These are phyloP conservation scores for Manacus vitellinus DNA, from an alignment of 2,113 vertebrate genomes.

Conservation along the genomic window DNA sequence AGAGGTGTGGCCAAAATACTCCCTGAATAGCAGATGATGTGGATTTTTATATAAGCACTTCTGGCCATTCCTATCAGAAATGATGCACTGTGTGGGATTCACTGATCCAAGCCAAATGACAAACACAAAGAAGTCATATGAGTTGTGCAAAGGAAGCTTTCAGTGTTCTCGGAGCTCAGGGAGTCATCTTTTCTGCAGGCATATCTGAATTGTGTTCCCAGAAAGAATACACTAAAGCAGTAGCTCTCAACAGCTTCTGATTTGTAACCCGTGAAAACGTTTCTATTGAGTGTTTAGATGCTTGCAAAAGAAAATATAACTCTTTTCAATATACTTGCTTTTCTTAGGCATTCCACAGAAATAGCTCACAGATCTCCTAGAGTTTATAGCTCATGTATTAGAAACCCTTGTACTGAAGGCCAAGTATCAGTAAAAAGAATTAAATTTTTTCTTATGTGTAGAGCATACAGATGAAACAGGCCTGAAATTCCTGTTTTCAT, in stretches of 20 bases:
- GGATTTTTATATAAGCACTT: constrained; percentile 31
- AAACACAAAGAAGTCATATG: constrained; percentile 55
- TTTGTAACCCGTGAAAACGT: not conserved
- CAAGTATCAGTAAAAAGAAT: not conserved
- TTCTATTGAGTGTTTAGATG: not conserved
- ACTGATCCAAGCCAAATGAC: constrained; percentile 52
- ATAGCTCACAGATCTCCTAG: not conserved
- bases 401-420: not conserved
- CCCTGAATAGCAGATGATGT: not conserved
- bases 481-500: not conserved
- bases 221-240: not conserved
- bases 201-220: not conserved
- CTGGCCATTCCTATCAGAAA: constrained; percentile 28
- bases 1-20: constrained; percentile 9
- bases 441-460: not conserved
- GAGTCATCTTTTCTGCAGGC: not conserved
- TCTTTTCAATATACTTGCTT: not conserved
- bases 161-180: constrained; percentile 8
- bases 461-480: not conserved
- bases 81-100: constrained; percentile 35
- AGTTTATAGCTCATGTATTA: not conserved
- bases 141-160: constrained; percentile 53
- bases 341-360: not conserved
- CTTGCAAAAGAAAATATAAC: not conserved
- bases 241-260: not conserved